Evolutionary conservation across 1,140 invertebrate species (phyloP).

Genomic region (Anastatus disparis): DNA sequence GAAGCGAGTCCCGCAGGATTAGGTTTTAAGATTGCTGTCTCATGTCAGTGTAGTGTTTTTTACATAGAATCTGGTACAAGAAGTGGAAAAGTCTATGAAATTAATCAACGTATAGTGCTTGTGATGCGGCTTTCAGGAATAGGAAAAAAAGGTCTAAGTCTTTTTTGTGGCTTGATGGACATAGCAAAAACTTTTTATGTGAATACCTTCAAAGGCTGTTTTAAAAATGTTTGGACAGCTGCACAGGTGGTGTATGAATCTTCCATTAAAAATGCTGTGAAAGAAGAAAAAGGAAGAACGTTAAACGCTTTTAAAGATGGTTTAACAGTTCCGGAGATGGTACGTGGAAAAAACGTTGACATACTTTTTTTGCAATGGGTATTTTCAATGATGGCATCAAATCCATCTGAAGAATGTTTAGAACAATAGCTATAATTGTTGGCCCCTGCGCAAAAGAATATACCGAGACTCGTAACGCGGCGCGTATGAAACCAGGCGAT

Average conservation of each 20-base stretch:
- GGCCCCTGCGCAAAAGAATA: no score
- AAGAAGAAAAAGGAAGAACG: no score
- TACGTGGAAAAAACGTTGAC: no score
- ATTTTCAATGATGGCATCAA: no score
- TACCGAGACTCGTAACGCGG: no score
- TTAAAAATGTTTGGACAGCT: neutral
- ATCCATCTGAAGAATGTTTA: no score
- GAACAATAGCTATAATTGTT: no score
- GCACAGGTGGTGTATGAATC: neutral
- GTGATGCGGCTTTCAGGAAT: constrained; percentile 42
- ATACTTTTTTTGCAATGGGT: no score
- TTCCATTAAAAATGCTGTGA: no score
- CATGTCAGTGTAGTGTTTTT: constrained; percentile 26
- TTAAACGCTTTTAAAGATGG: no score
- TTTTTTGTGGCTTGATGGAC: constrained; percentile 43
- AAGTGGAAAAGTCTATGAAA: constrained; percentile 38
- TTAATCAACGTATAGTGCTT: constrained; percentile 39
- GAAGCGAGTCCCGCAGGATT: constrained; percentile 18
- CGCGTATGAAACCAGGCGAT: no score
- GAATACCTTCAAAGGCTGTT: neutral
- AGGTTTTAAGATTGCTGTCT: constrained; percentile 34
- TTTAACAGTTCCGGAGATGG: no score
- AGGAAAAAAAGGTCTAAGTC: constrained; percentile 25
- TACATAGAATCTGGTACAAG: constrained; percentile 24
- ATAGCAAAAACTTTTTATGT: constrained; percentile 17